Base-by-base conservation (phyloP, 2,797 vertebrate genomes). In the Lagocephalus sceleratus region DNA sequence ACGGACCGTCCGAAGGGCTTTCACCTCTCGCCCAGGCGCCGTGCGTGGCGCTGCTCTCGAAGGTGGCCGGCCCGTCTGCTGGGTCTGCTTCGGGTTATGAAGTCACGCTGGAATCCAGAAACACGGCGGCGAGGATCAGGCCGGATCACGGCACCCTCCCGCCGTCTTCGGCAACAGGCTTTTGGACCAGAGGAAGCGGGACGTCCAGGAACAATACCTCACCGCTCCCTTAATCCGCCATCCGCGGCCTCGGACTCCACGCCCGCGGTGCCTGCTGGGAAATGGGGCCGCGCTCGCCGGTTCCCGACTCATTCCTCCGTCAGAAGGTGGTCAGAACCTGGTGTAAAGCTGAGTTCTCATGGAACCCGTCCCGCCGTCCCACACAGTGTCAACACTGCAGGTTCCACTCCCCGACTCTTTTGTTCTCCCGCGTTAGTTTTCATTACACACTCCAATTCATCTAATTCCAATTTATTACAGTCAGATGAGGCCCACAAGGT, bases 381-480 rank as follows among this genome's bases (percentile, higher is more conserved):
- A 82, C 82, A 79, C 82, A 35, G 47, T 77, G 59, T 65, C 66
- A 75, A 60, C 66, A 68, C 62, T 57, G 51, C 47, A 45, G 69
- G 43, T 76, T 70, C 35, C 58, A 57, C 75, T 43, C 63, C 60
- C 29, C 3, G 12, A 35, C 83, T 87, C 64, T 63, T 71, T 74
- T 63, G 85, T 72, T 73, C 84, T 83, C 76, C 17, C 23, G 66
- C 57, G 78, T 75, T 20, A 63, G 73, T 45, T 85, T 85, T 82
- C 76, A 73, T 83, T 82, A 74, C 71, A 65, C n/a, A 45, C 80
- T 70, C 52, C 6, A 60, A 79, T 84, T 88, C 83, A 88, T 87
- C 81, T 67, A 71, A 73, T 71, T 87, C 85, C 83, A 85, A 80
- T 86, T 84, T 81, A 78, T 87, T 85, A 89, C 85, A 72, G 69